Evolutionary conservation across 2,113 vertebrate species (phyloP), one percentile per base, ranked within the genome.

Genomic region (Trogon melanurus): DNA sequence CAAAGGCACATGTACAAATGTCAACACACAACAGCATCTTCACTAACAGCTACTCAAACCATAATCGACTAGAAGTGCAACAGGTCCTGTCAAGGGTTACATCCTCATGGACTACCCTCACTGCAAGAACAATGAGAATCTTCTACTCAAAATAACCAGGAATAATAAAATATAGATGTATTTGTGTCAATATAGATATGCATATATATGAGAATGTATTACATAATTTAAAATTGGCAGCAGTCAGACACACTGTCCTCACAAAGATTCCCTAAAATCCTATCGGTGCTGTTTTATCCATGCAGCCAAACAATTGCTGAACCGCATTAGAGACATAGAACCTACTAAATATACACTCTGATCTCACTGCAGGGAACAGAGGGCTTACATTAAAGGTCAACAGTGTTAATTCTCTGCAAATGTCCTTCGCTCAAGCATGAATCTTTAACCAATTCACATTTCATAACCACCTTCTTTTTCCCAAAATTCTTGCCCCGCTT

Each of bases 281-380:
- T 29, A 1, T 13, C 51, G 27, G 19, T 29, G 60, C 30, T 45
- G 53, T 19, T 60, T 61, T 10, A 51, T 6, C 71, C 47, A 29
- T 22, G 51, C 23, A 88, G 67, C 30, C 56, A 54, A 6, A 45
- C 9, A 56, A 64, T 22, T 50, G 23, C 25, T 54, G 58, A 70
- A 44, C 7, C 1, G 5, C 16, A 44, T 7, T 11, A 32, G 47
- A 73, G 38, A 70, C 27, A n/a, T 0, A 1, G 0, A 65, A 50
- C 22, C 66, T 57, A 32, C 14, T 44, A 50, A 65, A 21, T 3
- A 10, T 3, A 5, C 34, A 13, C 80, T 67, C 69, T 29, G 54
- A 45, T 80, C 62, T 61, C 60, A 45, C 74, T 58, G 21, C 1
- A 50, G 50, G 60, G 29, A 85, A 38, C 85, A 85, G 2, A 83